These are phyloP conservation scores for Druon quercuslanigerum DNA, from an alignment of 1,140 invertebrate genomes.

Conservation along the genomic window DNA sequence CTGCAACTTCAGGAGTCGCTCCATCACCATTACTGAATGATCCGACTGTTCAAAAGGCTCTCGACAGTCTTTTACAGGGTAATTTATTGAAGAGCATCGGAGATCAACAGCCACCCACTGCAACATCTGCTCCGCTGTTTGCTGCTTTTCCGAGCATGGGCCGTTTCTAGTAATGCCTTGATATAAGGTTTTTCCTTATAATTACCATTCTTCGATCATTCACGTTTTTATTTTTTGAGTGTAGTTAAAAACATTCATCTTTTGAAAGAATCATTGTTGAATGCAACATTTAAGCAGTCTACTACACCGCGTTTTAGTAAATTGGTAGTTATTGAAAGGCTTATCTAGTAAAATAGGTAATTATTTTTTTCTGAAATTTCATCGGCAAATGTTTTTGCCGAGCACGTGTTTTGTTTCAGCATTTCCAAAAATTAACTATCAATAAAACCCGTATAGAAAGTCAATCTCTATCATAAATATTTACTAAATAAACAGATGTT, in stretches of 20 bases:
- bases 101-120: conserved; percentile 59
- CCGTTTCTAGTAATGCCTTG: conserved; percentile 62
- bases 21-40: conserved; percentile 81
- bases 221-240: conserved; percentile 30
- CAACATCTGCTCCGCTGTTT: conserved; percentile 65
- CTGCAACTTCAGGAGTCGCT: conserved; percentile 61
- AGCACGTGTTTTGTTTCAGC: too few species aligned
- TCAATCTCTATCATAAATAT: too few species aligned
- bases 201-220: neutral
- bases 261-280: neutral
- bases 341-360: too few species aligned
- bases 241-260: neutral
- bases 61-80: conserved; percentile 84
- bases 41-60: conserved; percentile 84
- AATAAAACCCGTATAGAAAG: too few species aligned
- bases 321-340: neutral
- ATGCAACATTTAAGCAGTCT: neutral
- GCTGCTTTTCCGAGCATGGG: conserved; percentile 72
- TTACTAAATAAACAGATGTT: too few species aligned
- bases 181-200: conserved; percentile 15
- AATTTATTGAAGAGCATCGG: conserved; percentile 78
- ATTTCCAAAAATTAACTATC: too few species aligned
- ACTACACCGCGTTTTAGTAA: neutral
- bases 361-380: too few species aligned
- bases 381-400: too few species aligned